Percentiles rank a stretch among this genome's conserved stretches.
Evolutionary conservation across 2,888 invertebrate species (phyloP).

Genomic region (Thereva nobilitata): DNA sequence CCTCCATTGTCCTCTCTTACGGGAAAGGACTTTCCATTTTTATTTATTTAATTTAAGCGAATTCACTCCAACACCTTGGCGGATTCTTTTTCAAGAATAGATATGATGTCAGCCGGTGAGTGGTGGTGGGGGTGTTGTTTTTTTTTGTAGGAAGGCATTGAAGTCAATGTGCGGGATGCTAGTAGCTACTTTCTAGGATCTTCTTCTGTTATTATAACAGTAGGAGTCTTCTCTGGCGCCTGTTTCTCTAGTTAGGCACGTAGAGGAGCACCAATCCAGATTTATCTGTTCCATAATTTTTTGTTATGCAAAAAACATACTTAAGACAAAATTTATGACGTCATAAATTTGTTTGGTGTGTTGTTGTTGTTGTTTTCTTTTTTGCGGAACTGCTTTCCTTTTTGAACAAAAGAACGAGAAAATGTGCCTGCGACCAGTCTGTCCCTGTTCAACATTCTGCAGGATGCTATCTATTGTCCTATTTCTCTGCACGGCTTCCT

Average conservation of each 20-base stretch:
- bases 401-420: conserved; percentile 24
- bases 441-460: conserved; percentile 14
- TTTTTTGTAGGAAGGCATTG: too few relatives aligned
- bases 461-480: conserved; percentile 14
- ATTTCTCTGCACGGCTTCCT: background rate
- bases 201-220: background rate
- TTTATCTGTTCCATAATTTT: conserved; percentile 40
- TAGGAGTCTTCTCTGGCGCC: background rate
- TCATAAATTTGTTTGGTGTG: conserved; percentile 23
- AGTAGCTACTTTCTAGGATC: background rate
- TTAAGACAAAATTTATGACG: conserved; percentile 38
- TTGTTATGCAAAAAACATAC: conserved; percentile 40
- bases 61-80: too few relatives aligned
- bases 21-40: background rate
- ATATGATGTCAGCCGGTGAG: too few relatives aligned
- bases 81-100: too few relatives aligned
- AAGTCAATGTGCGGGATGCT: conserved; percentile 9
- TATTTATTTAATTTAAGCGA: too few relatives aligned
- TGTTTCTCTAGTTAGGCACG: conserved; percentile 21
- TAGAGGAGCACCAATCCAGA: conserved; percentile 37
- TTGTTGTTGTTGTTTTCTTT: conserved; percentile 21
- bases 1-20: background rate
- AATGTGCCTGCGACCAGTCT: conserved; percentile 20
- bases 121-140: too few relatives aligned
- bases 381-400: background rate